Evolutionary conservation across 2,113 vertebrate species (phyloP), one percentile per base, ranked within the genome.

Genomic region (Suricata suricatta): DNA sequence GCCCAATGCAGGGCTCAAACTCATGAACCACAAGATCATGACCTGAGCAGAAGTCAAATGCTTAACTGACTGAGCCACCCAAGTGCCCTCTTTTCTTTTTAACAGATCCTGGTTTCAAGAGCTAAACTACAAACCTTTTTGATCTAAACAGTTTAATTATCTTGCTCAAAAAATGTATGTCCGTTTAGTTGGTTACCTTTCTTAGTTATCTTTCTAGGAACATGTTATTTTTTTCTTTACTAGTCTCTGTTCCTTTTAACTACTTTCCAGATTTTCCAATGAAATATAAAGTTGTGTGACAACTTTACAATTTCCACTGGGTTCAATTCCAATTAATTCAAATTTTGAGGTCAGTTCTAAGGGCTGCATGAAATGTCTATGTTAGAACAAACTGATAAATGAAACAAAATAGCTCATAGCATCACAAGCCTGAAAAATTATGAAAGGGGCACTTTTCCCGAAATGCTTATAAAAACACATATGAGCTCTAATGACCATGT

Each of bases 251-350:
- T 95, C 94, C 77, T 94, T 93, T 93, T 77, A 92, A 96, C 29
- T 57, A 84, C 72, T 82, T 85, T 80, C 38, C 31, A 93, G 41
- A 92, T 84, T 79, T 96, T 52, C 4, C 60, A 84, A 52, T 80
- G 47, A 93, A 41, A 13, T 86, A 47, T 44, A 88, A 96, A 88
- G 47, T 2, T 68, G 10, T 96, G 27, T 82, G 76, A 89, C 98
- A 97, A 80, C 23, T 60, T 47, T 35, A 25, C 41, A 79, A 19
- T 94, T 96, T 96, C 90, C 57, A 84, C 84, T 82, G 66, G 41
- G 91, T 94, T 60, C 64, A 44, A 85, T 98, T 97, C 63, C 91
- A 95, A 52, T 79, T 98, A 96, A 82, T 79, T 93, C 66, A 85
- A 97, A 94, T 91, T 91, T 86, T 35, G 14, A 69, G 71, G 68